Base-by-base conservation (phyloP, 2,113 vertebrate genomes). In the Petrocephalus microphthalmus region DNA sequence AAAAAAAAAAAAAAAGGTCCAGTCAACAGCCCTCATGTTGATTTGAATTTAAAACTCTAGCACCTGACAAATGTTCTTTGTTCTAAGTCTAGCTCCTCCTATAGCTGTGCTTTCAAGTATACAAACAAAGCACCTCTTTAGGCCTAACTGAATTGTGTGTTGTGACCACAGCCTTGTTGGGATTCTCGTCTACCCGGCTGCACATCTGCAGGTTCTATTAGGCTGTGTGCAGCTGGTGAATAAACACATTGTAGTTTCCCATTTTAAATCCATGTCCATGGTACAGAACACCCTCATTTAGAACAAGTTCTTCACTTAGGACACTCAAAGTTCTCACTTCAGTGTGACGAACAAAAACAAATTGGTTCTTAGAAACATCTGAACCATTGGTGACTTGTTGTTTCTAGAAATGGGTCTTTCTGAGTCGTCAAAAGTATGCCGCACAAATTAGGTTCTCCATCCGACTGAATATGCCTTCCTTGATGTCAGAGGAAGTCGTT, bases 241-340 rank as follows among this genome's bases (percentile, higher is more conserved):
- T 78, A 83, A 83, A 83, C 81, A 83, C 25, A 81, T 49, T n/a
- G 78, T n/a, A 20, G 37, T n/a, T 49, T 45, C 81, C 81, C 81
- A 83, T 83, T 83, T 49, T 22, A 49, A n/a, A 45, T 20, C 81
- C 45, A 10, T 83, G 19, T 83, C 19, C 81, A 47, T 83, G 20
- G 81, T 5, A 49, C 81, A 45, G 45, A 20, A 83, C 45, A 45
- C 20, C 42, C 42, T 83, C 45, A 33, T 11, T 19, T 33, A 37
- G 67, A 37, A 74, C 53, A 54, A 19, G 53, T 19, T 54, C 53
- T 54, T 13, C 1, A 54, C 53, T 54, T 19, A 19, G 2, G 53
- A 54, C 15, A 19, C 4, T 74, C 37, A 74, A 74, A 74, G 13
- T 15, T 78, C 13, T 78, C 71, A 42, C 29, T 19, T 78, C 13